These are phyloP conservation scores for Hypomecis punctinalis DNA, from an alignment of 2,888 invertebrate genomes.

Conservation along the genomic window DNA sequence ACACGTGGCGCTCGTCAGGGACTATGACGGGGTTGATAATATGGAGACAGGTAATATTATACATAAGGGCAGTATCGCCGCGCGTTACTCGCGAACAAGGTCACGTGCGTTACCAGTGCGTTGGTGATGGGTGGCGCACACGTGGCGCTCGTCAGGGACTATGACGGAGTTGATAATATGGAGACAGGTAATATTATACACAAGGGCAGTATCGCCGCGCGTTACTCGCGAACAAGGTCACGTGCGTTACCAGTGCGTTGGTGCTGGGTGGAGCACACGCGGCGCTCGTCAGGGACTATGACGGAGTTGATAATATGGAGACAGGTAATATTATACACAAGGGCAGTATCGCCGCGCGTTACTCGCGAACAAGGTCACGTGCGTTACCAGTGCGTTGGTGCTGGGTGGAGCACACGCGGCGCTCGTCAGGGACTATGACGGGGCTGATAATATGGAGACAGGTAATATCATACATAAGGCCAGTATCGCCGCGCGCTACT, in stretches of 20 bases:
- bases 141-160: constrained; percentile 68
- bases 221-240: constrained; percentile 63
- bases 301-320: constrained; percentile 61
- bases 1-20: constrained; percentile 66
- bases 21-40: constrained; percentile 66
- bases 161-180: constrained; percentile 63
- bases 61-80: no score
- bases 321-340: no score
- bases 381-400: constrained; percentile 61
- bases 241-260: constrained; percentile 60
- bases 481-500: constrained; percentile 53
- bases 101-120: constrained; percentile 58
- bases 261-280: constrained; percentile 70
- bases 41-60: constrained; percentile 66
- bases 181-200: constrained; percentile 65
- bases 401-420: constrained; percentile 73
- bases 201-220: no score
- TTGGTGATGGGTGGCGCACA: constrained; percentile 68
- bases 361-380: constrained; percentile 61
- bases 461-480: no score
- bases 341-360: no score
- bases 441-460: constrained; percentile 58
- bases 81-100: constrained; percentile 65
- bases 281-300: constrained; percentile 68
- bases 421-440: constrained; percentile 66